Evolutionary conservation across 2,797 vertebrate genomes (phyloP).

Genomic region (Rhincodon typus): DNA sequence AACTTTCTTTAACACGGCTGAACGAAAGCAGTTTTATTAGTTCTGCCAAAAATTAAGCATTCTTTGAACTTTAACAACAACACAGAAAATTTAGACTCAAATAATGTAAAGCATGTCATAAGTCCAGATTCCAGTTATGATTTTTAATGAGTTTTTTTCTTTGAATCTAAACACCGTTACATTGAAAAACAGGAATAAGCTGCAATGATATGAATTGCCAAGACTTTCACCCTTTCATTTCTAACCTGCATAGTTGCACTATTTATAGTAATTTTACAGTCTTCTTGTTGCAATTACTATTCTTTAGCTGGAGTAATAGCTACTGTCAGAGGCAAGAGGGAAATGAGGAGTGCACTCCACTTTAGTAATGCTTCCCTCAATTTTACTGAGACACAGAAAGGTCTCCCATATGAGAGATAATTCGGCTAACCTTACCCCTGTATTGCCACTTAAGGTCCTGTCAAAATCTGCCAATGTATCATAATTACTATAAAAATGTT

Average conservation of each 20-base stretch:
- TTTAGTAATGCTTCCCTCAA: neutral
- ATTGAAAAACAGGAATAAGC: neutral
- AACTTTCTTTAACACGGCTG: neutral
- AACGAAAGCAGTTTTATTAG: neutral
- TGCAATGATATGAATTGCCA: neutral
- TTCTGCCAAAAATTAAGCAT: neutral
- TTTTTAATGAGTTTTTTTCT: neutral
- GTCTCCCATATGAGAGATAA: neutral
- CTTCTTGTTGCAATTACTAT: neutral
- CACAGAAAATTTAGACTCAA: neutral
- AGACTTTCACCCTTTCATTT: neutral
- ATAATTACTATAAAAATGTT: neutral
- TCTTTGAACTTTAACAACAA: neutral
- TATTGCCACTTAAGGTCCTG: neutral
- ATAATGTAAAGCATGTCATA: neutral
- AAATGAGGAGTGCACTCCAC: neutral
- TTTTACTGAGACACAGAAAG: neutral
- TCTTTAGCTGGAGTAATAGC: neutral
- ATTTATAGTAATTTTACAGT: neutral
- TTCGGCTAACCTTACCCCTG: neutral
- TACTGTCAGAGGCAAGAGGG: neutral
- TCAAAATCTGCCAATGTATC: neutral
- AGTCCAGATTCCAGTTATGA: neutral
- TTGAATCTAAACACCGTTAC: neutral
- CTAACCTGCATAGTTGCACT: neutral